A percentile compares a stretch with the other conserved stretches of the same genome.
Conservation (phyloP, 2,888 invertebrate species). For the Pyrochroa serraticornis region DNA sequence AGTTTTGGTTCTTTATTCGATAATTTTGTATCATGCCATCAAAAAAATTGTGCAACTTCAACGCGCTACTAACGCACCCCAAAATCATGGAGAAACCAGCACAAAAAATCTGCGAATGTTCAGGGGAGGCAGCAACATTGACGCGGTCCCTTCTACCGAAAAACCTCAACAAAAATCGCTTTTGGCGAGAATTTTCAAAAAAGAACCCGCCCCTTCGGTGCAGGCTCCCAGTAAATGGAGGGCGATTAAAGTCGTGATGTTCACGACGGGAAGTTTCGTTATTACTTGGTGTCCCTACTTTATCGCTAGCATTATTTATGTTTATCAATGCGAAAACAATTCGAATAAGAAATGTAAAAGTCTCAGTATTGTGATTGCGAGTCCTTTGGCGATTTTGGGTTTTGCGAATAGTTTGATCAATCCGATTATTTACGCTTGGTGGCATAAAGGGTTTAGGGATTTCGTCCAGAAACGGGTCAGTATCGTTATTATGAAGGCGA, state of each 20-base stretch:
- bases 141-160: not conserved
- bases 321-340: slow-evolving; percentile 48
- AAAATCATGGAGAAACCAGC: slow-evolving; percentile 22
- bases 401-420: slow-evolving; percentile 68
- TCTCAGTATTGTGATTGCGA: slow-evolving; percentile 61
- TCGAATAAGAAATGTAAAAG: slow-evolving; percentile 57
- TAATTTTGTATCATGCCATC: slow-evolving; percentile 65
- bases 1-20: slow-evolving; percentile 62
- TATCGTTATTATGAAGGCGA: slow-evolving; percentile 30
- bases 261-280: slow-evolving; percentile 67
- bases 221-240: slow-evolving; percentile 63
- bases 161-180: slow-evolving; percentile 39
- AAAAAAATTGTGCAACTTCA: slow-evolving; percentile 61
- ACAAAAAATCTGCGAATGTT: slow-evolving; percentile 39
- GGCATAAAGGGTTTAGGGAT: slow-evolving; percentile 70
- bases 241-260: slow-evolving; percentile 67
- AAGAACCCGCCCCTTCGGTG: slow-evolving; percentile 30
- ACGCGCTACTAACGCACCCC: slow-evolving; percentile 28
- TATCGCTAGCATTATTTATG: slow-evolving; percentile 63
- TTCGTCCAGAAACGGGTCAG: slow-evolving; percentile 57
- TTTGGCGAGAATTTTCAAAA: slow-evolving; percentile 35
- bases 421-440: slow-evolving; percentile 73
- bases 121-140: slow-evolving; percentile 35
- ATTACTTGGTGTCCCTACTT: slow-evolving; percentile 70
- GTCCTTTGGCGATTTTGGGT: slow-evolving; percentile 66